Evolutionary conservation across 2,797 vertebrate genomes (phyloP).

Genomic region (Chrosomus eos): DNA sequence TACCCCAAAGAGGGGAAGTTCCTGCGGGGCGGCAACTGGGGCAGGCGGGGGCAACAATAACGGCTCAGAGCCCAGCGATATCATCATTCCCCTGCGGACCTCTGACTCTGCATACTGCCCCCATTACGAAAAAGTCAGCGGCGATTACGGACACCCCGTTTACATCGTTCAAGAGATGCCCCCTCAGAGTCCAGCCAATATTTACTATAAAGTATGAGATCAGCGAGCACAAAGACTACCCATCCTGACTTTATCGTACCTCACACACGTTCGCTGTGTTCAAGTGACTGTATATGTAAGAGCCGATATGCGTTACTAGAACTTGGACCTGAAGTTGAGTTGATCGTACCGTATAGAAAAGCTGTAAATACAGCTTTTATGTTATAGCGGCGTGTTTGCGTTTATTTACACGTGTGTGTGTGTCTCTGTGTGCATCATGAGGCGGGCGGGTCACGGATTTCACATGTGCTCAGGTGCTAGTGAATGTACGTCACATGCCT

Average conservation of each 20-base stretch:
- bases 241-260: constrained; percentile 3
- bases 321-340: constrained; percentile 8
- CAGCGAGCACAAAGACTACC: constrained; percentile 10
- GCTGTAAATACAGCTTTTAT: constrained; percentile 13
- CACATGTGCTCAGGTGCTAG: constrained; percentile 25
- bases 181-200: constrained; percentile 80
- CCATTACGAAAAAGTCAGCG: constrained; percentile 83
- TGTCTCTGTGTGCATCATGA: constrained; percentile 11
- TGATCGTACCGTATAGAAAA: neutral
- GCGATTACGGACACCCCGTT: constrained; percentile 81
- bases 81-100: constrained; percentile 73
- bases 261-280: constrained; percentile 3
- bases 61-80: constrained; percentile 70
- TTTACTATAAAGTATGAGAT: constrained; percentile 84
- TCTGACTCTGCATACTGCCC: constrained; percentile 80
- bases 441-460: neutral
- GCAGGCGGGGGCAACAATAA: constrained; percentile 59
- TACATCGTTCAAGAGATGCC: constrained; percentile 82
- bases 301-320: neutral
- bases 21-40: constrained; percentile 25
- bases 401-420: constrained; percentile 31
- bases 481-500: constrained; percentile 3
- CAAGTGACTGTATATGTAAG: constrained; percentile 30
- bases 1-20: constrained; percentile 67
- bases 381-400: constrained; percentile 32